These are phyloP conservation scores for Panthera uncia DNA, from an alignment of 2,113 vertebrate genomes.

Conservation along the genomic window DNA sequence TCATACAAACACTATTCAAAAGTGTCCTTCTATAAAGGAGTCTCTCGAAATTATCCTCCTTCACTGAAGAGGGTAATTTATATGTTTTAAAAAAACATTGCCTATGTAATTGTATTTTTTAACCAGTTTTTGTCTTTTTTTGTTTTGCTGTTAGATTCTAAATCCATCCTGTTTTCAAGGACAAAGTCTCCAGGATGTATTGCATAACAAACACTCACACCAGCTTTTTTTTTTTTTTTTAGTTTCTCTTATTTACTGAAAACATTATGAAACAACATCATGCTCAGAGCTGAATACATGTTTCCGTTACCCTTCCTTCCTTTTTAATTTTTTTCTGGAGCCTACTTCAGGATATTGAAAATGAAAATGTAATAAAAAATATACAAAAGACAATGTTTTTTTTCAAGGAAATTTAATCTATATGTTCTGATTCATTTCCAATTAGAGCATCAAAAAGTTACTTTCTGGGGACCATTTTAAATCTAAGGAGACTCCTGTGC, in stretches of 20 bases:
- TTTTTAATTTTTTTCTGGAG: constrained; percentile 57
- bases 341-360: constrained; percentile 61
- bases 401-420: constrained; percentile 73
- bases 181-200: neutral
- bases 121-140: neutral
- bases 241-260: constrained; percentile 50
- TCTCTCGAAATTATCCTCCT: neutral
- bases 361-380: constrained; percentile 76
- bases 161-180: constrained; percentile 5
- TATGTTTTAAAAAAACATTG: neutral
- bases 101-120: neutral
- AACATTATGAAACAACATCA: constrained; percentile 40
- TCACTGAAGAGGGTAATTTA: neutral
- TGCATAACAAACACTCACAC: neutral
- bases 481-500: constrained; percentile 52
- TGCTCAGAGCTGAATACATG: constrained; percentile 33
- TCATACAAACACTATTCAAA: neutral
- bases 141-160: neutral
- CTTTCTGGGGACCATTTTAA: constrained; percentile 35
- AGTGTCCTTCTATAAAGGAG: neutral
- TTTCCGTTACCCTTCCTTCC: constrained; percentile 36
- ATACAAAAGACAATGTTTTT: constrained; percentile 66
- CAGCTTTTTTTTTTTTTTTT: neutral
- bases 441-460: constrained; percentile 68
- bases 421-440: constrained; percentile 75